These are phyloP conservation scores for Columba livia DNA, from an alignment of 2,113 vertebrate genomes.

Conservation along the genomic window DNA sequence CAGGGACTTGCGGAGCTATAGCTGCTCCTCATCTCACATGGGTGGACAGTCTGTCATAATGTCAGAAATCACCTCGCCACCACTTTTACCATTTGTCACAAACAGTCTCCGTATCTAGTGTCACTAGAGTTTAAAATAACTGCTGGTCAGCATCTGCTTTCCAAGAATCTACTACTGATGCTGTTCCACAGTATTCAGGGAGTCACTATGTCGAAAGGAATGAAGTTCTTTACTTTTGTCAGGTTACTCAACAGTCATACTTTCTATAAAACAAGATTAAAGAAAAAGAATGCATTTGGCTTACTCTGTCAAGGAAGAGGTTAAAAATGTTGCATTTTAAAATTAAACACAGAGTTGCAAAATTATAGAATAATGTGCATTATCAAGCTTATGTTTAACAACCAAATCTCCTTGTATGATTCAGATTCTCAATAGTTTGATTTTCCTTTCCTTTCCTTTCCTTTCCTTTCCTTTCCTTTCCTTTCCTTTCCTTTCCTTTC, in stretches of 20 bases:
- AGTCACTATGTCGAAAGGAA: background rate
- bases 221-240: background rate
- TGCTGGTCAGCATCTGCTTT: background rate
- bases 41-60: background rate
- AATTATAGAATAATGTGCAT: background rate
- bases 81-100: background rate
- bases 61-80: background rate
- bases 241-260: background rate
- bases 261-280: background rate
- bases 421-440: background rate
- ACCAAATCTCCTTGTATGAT: background rate
- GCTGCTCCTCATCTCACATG: background rate
- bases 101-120: background rate
- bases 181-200: background rate
- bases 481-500: too few species aligned
- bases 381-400: background rate
- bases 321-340: background rate
- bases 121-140: background rate
- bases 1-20: background rate
- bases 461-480: background rate
- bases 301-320: background rate
- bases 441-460: background rate
- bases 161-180: background rate
- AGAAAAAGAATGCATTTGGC: background rate
- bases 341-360: background rate